Evolutionary conservation across 1,140 invertebrate species (phyloP), one percentile per base, ranked within the genome.

Genomic region (Sitophilus oryzae): DNA sequence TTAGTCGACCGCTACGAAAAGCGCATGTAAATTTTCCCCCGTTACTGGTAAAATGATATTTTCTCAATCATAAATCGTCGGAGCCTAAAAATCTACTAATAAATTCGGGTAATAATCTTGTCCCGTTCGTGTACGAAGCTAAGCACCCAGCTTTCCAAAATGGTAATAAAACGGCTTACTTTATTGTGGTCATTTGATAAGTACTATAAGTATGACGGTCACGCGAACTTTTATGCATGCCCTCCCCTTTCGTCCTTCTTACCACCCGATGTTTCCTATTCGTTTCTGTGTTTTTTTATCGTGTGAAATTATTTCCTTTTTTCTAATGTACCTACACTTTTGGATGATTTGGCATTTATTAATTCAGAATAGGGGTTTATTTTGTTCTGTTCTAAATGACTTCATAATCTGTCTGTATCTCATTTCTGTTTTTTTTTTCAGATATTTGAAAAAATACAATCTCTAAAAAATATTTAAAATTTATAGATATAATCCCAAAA

Each of bases 171-270:
- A 64, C 54, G 58, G 45, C 57, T 56, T 56, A 53, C 52, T 65
- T 65, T 65, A 65, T 63, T 58, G 61, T 65, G 61, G 61, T 63
- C 61, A 65, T 61, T 65, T 65, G 63, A 65, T 65, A 64, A 64
- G 47, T 55, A 60, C 57, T 60, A 64, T 60, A 64, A 64, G 38
- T 58, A 58, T 58, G 55, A 62, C 60, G 56, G 53, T 42, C 63
- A 64, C 63, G 63, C 63, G 50, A 64, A 55, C 51, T 55, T 64
- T 63, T 58, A 58, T 43, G n/a, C n/a, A n/a, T n/a, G n/a, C n/a
- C n/a, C n/a, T n/a, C n/a, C n/a, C 18, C 14, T 14, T 40, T 14
- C 18, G 4, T 40, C 18, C 18, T 40, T 40, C 37, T 40, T 6
- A 5, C 37, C 25, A 30, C 25, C 25, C 5, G 5, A 5, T 30